Evolutionary conservation across 2,888 invertebrate species (phyloP).

Genomic region (Acanthosepion lycidas): DNA sequence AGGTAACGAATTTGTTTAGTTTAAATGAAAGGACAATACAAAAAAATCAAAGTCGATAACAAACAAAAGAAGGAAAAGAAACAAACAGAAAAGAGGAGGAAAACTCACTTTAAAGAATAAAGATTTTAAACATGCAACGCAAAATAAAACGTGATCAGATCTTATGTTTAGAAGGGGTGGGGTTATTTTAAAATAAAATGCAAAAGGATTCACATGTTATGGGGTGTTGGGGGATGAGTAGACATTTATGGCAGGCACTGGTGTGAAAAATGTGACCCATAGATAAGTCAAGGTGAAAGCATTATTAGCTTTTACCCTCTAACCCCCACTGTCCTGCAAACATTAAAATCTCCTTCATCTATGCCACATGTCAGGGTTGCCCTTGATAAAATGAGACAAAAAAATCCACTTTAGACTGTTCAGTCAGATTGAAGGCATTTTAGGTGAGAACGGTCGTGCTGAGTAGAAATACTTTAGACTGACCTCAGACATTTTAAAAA

Average conservation of each 20-base stretch:
- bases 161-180: too few species aligned
- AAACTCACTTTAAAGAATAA: too few species aligned
- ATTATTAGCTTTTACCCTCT: neutral
- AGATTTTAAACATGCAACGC: too few species aligned
- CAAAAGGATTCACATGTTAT: neutral
- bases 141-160: too few species aligned
- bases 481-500: neutral
- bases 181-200: too few species aligned
- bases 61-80: too few species aligned
- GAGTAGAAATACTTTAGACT: neutral
- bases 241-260: neutral
- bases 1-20: too few species aligned
- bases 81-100: too few species aligned
- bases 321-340: neutral
- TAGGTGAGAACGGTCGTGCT: neutral
- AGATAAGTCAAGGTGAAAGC: neutral
- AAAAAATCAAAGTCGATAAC: too few species aligned
- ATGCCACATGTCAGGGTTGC: neutral
- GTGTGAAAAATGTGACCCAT: constrained; percentile 8
- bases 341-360: neutral
- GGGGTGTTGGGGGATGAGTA: neutral
- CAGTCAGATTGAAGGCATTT: neutral
- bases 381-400: neutral
- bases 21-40: too few species aligned
- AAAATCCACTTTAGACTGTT: too few species aligned